These are phyloP conservation scores for Anseranas semipalmata DNA, from an alignment of 2,113 vertebrate genomes.

Conservation along the genomic window DNA sequence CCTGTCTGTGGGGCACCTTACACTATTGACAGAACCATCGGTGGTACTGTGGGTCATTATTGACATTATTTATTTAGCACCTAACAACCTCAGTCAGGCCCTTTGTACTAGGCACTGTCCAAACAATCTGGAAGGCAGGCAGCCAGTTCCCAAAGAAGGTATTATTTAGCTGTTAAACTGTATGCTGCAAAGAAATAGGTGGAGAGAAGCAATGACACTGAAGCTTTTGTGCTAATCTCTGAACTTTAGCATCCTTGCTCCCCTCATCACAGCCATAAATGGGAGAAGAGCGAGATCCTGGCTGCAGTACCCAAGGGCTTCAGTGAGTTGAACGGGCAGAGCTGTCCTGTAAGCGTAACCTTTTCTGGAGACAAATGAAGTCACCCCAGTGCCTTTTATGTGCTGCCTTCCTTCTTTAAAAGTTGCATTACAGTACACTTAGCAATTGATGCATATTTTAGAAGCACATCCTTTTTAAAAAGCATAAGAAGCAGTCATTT, in stretches of 20 bases:
- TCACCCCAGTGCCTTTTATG: background rate
- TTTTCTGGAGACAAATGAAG: background rate
- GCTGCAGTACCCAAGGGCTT: rapidly evolving
- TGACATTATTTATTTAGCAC: constrained; percentile 7
- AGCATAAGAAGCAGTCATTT: background rate
- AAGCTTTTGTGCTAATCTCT: background rate
- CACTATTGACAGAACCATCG: background rate
- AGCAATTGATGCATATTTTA: background rate
- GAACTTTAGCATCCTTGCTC: background rate
- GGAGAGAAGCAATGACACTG: background rate
- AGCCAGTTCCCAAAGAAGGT: background rate
- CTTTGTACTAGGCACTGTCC: background rate
- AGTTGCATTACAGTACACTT: background rate
- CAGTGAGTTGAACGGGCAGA: rapidly evolving
- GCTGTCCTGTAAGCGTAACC: background rate
- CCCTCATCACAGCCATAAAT: rapidly evolving
- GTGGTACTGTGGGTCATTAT: background rate
- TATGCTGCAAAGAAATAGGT: background rate
- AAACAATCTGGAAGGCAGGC: background rate
- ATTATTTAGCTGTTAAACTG: background rate
- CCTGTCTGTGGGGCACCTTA: background rate
- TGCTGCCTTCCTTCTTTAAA: background rate
- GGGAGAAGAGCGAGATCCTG: background rate
- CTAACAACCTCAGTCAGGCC: background rate
- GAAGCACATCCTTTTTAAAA: background rate